Percentiles rank a stretch among this genome's conserved stretches.
phyloP scores from a whole-genome alignment of 1,140 invertebrate genomes.

The Neodiprion pinetum region DNA sequence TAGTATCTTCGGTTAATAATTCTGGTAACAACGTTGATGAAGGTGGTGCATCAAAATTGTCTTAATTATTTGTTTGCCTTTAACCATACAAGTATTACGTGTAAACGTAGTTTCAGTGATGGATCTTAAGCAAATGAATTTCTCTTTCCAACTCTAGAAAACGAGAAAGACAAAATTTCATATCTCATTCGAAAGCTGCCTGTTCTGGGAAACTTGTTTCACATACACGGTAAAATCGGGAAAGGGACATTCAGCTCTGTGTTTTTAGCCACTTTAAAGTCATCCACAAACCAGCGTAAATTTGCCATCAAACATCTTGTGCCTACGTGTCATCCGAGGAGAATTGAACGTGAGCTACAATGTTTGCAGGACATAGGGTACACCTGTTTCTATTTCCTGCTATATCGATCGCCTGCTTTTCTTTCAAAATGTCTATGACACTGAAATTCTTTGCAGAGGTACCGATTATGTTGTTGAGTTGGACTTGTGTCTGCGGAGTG shows the following conservation, averaged over 20 bases:
- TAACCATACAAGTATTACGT: neutral
- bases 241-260: constrained; percentile 87
- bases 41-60: neutral
- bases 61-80: too few species aligned
- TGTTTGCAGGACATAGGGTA: constrained; percentile 84
- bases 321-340: constrained; percentile 79
- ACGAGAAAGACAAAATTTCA: constrained; percentile 3
- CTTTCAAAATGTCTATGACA: constrained; percentile 23
- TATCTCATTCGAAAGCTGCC: constrained; percentile 67
- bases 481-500: constrained; percentile 77
- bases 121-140: too few species aligned
- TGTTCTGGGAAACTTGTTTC: constrained; percentile 69
- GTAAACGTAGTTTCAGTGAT: neutral
- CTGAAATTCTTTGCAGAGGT: constrained; percentile 67
- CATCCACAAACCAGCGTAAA: constrained; percentile 61
- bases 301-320: constrained; percentile 86
- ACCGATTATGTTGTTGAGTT: constrained; percentile 83
- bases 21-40: neutral
- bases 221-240: constrained; percentile 74
- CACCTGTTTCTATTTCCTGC: constrained; percentile 30
- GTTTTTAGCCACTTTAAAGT: constrained; percentile 74
- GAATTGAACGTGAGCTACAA: constrained; percentile 78
- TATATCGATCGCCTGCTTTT: neutral
- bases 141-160: neutral
- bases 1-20: neutral